Conservation (phyloP, 2,888 invertebrate species). For the Endotricha flammealis region DNA sequence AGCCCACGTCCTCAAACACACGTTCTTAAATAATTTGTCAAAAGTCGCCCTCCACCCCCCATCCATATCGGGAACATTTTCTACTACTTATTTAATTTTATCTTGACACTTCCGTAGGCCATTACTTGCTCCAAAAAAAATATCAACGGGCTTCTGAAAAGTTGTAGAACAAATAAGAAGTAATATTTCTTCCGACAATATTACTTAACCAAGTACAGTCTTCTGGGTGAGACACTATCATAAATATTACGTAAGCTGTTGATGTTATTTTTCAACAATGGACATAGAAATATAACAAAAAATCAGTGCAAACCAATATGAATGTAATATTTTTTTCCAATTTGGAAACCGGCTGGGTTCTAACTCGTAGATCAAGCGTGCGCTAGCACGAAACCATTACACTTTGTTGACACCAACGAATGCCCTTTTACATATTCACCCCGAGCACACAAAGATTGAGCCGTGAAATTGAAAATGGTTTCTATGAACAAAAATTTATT, state of each 20-base stretch:
- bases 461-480: conserved; percentile 77
- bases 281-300: conserved; percentile 11
- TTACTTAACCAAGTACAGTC: no score
- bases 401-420: conserved; percentile 74
- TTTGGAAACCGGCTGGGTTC: conserved; percentile 50
- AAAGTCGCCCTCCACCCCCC: conserved; percentile 52
- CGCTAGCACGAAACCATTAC: conserved; percentile 71
- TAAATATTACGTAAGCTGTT: no score
- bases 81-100: conserved; percentile 46
- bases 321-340: conserved; percentile 47
- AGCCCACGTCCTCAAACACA: conserved; percentile 65
- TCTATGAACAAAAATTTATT: conserved; percentile 74
- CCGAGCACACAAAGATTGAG: conserved; percentile 75
- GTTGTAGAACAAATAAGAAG: no score
- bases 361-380: conserved; percentile 65
- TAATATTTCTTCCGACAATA: no score
- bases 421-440: conserved; percentile 75
- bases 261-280: conserved; percentile 23
- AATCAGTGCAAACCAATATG: conserved; percentile 2
- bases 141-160: no score
- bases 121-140: no score
- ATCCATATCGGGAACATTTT: conserved; percentile 42
- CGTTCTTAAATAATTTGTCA: conserved; percentile 78
- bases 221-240: no score
- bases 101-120: conserved; percentile 39